Evolutionary conservation across 1,140 invertebrate species (phyloP).

Genomic region (Lasaia peninsularis): DNA sequence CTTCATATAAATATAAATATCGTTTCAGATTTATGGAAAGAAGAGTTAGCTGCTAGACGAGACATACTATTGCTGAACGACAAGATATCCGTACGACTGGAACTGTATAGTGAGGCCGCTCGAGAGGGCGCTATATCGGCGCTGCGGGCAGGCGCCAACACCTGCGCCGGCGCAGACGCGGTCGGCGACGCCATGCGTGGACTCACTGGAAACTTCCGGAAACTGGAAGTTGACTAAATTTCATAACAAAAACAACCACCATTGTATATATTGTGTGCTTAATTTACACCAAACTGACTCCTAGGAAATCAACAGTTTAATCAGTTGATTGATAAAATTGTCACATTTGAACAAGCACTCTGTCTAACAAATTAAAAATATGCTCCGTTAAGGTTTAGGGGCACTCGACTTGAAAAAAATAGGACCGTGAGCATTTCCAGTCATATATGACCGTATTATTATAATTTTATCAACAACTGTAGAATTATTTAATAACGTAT

Average conservation of each 20-base stretch:
- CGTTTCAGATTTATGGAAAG: conserved; percentile 80
- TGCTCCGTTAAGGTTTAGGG: no score
- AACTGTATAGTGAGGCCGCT: conserved; percentile 82
- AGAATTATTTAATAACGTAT: no score
- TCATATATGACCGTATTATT: no score
- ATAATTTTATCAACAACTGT: no score
- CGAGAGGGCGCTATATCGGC: conserved; percentile 85
- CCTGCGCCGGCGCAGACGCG: conserved; percentile 73
- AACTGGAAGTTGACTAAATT: conserved; percentile 83
- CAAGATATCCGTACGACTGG: conserved; percentile 80
- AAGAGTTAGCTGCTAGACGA: conserved; percentile 79
- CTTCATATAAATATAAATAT: not conserved
- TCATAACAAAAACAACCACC: not conserved
- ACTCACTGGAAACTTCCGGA: conserved; percentile 86
- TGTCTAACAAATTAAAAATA: no score
- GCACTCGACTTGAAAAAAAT: no score
- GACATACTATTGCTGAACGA: conserved; percentile 79
- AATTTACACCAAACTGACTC: no score
- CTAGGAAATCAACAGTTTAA: no score
- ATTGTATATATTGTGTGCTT: no score
- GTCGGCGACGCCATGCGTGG: conserved; percentile 81
- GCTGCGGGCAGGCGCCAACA: conserved; percentile 68
- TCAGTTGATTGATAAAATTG: no score
- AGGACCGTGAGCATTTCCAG: no score
- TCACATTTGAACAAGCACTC: no score